These are phyloP conservation scores for Timema podura DNA, from an alignment of 2,888 invertebrate species.

Conservation along the genomic window DNA sequence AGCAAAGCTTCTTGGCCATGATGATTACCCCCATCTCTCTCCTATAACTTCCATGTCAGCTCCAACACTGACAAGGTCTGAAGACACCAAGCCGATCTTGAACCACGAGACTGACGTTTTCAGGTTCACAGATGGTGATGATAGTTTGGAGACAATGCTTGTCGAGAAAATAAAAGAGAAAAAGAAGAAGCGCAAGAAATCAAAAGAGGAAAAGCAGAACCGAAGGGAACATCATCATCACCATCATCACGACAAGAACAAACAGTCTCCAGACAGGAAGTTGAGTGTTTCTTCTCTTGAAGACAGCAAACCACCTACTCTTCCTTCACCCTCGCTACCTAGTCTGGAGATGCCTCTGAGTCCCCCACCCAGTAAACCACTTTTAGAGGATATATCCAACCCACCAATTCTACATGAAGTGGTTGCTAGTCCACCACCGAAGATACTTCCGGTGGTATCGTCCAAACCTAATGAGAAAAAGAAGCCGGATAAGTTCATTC, in stretches of 20 bases:
- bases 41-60: conserved; percentile 1
- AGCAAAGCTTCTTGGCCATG: conserved; percentile 66
- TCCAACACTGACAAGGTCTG: conserved; percentile 17
- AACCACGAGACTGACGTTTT: conserved; percentile 51
- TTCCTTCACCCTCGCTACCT: conserved; percentile 24
- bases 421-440: conserved; percentile 22
- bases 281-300: conserved; percentile 23
- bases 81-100: conserved; percentile 16
- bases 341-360: conserved; percentile 22
- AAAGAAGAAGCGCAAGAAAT: conserved; percentile 81
- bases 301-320: conserved; percentile 22
- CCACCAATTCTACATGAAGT: conserved; percentile 25
- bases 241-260: conserved; percentile 54
- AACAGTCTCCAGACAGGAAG: conserved; percentile 25
- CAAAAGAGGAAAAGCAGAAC: conserved; percentile 69
- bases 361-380: conserved; percentile 25
- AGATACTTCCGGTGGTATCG: conserved; percentile 32
- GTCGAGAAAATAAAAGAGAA: conserved; percentile 62
- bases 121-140: conserved; percentile 58
- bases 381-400: conserved; percentile 17
- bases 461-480: conserved; percentile 38
- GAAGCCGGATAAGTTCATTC: conserved; percentile 61
- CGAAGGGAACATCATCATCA: conserved; percentile 65
- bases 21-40: conserved; percentile 47
- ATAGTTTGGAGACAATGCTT: conserved; percentile 47